Conservation (phyloP, 1,140 invertebrate genomes). For the Achatina immaculata region DNA sequence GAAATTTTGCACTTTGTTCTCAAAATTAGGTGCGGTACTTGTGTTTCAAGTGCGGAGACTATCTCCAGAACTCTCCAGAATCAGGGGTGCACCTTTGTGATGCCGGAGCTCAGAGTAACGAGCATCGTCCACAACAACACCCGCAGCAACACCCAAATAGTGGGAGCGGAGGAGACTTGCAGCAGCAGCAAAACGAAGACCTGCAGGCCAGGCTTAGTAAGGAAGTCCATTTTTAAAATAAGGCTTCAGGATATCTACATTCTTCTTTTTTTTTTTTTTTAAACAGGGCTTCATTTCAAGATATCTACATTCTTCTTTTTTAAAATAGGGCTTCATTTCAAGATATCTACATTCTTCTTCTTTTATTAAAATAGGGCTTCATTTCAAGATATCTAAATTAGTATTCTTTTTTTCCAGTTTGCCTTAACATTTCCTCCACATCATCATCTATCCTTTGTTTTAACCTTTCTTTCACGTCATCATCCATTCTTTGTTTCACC, state of each 20-base stretch:
- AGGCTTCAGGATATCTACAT: not conserved
- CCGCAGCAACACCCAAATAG: slow-evolving; percentile 28
- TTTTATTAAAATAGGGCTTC: too few species aligned
- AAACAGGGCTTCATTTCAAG: too few species aligned
- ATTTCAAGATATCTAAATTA: too few species aligned
- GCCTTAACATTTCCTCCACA: too few species aligned
- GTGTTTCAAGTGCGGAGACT: slow-evolving; percentile 59
- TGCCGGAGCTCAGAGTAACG: slow-evolving; percentile 42
- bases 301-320: not conserved
- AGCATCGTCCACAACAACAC: slow-evolving; percentile 22
- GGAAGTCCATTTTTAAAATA: too few species aligned
- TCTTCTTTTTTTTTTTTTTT: not conserved
- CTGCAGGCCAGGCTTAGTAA: slow-evolving; percentile 52
- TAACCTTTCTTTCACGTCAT: too few species aligned
- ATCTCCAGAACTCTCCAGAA: slow-evolving; percentile 57
- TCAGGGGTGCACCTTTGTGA: slow-evolving; percentile 58
- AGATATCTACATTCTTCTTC: too few species aligned
- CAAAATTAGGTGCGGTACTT: slow-evolving; percentile 42
- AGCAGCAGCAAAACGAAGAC: slow-evolving; percentile 41
- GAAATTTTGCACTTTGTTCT: too few species aligned
- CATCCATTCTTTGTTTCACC: too few species aligned
- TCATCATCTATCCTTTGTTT: too few species aligned
- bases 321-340: not conserved
- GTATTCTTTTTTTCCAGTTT: too few species aligned
- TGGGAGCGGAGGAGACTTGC: not conserved